Base-by-base conservation (phyloP, 2,113 vertebrate genomes). In the Aythya baeri region DNA sequence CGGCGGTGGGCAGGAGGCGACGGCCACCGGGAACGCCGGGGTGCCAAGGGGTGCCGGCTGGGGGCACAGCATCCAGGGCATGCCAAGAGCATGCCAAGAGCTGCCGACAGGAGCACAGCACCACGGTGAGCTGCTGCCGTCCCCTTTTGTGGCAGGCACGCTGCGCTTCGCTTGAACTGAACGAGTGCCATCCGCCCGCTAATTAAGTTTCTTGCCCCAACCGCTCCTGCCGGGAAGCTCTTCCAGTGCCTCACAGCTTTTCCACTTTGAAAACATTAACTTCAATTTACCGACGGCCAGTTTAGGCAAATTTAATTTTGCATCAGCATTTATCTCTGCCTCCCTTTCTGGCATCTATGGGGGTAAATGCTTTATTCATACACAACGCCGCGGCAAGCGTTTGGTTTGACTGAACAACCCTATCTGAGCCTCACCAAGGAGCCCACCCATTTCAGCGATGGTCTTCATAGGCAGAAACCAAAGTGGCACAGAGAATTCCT, bases 121-220 rank as follows among this genome's bases (percentile, higher is more conserved):
- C 46, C 46, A 49, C 20, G 46, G 46, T 32, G 90, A 71, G 25
- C 22, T 6, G 8, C 86, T 46, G 21, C 32, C 17, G 70, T 0
- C 66, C 57, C 43, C 83, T 34, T 59, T 50, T 3, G 5, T 11
- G 27, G 49, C 75, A 34, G 79, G 59, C 55, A 44, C 0, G 8
- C 59, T 11, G 41, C 4, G 2, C 68, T 71, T 5, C 67, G 59
- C 10, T 6, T 1, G 44, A 88, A 25, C 88, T 91, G 91, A 95
- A 66, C 1, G 1, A 6, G 74, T 49, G 84, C 89, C 93, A 76
- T 89, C 62, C 9, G 9, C 6, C 1, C 83, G 36, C 55, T 95
- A 89, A 96, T 96, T 89, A 95, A 41, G 44, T 66, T 85, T 95
- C 95, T 59, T 96, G 95, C 57, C 95, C 91, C 54, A 95, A 94